Percentiles rank a stretch among this genome's conserved stretches.
These are phyloP conservation scores for Caradrina clavipalpis DNA, from an alignment of 2,888 invertebrate species.

Conservation along the genomic window DNA sequence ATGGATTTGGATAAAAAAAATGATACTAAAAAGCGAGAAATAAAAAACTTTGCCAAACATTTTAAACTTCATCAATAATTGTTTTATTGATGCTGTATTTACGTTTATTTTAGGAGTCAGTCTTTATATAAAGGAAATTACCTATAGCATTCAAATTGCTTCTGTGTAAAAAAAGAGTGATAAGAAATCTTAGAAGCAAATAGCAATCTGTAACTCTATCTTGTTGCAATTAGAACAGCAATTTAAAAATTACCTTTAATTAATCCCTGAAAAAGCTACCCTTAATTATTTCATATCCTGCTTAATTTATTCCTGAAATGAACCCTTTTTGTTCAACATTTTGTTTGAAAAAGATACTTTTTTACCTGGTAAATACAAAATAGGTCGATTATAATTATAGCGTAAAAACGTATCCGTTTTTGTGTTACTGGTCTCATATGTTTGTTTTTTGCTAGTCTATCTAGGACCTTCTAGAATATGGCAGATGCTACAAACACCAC, in stretches of 20 bases:
- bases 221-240: slow-evolving; percentile 35
- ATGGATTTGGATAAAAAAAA: too few relatives aligned
- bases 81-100: too few relatives aligned
- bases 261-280: slow-evolving; percentile 29
- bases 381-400: slow-evolving; percentile 14
- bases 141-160: too few relatives aligned
- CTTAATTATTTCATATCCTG: slow-evolving; percentile 37
- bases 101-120: too few relatives aligned
- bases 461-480: background rate
- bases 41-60: too few relatives aligned
- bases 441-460: too few relatives aligned
- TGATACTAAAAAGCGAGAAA: too few relatives aligned
- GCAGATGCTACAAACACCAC: too few relatives aligned
- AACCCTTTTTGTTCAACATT: slow-evolving; percentile 33
- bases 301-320: slow-evolving; percentile 37
- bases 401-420: background rate
- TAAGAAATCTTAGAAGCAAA: slow-evolving; percentile 5
- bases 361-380: background rate
- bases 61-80: too few relatives aligned
- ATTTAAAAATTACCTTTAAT: slow-evolving; percentile 45
- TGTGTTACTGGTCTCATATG: background rate
- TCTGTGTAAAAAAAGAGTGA: background rate
- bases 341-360: slow-evolving; percentile 11
- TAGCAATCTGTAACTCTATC: slow-evolving; percentile 33
- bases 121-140: too few relatives aligned